These are phyloP conservation scores for Alviniconcha marisindica DNA, from an alignment of 1,140 invertebrate genomes.

Conservation along the genomic window DNA sequence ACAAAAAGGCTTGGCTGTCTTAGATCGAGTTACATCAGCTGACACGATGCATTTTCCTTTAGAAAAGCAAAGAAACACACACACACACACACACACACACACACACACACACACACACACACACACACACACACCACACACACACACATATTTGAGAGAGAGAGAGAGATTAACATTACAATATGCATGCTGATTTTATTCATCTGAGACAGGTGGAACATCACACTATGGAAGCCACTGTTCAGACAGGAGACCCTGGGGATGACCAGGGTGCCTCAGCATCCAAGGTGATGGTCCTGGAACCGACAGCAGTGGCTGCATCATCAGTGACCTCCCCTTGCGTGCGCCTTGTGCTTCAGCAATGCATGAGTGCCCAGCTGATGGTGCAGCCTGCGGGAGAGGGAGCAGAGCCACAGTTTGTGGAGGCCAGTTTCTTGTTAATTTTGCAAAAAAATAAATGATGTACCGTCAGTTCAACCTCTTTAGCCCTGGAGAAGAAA, in stretches of 20 bases:
- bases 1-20: too few relatives aligned
- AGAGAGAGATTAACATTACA: too few relatives aligned
- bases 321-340: neutral
- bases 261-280: conserved; percentile 10
- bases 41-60: too few relatives aligned
- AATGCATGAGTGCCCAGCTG: conserved; percentile 65
- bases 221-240: too few relatives aligned
- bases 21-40: too few relatives aligned
- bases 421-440: conserved; percentile 59
- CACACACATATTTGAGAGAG: too few relatives aligned
- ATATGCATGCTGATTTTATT: too few relatives aligned
- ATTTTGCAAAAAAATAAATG: too few relatives aligned
- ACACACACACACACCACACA: conserved; percentile 14
- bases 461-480: too few relatives aligned
- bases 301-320: neutral
- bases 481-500: too few relatives aligned
- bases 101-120: neutral
- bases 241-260: neutral
- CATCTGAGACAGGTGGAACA: too few relatives aligned
- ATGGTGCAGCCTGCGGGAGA: conserved; percentile 58
- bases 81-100: neutral
- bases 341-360: conserved; percentile 58
- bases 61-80: too few relatives aligned
- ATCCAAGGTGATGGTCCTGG: conserved; percentile 20
- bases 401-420: conserved; percentile 53